phyloP scores from a whole-genome alignment of 2,888 invertebrate genomes.

The Agrotis clavis region DNA sequence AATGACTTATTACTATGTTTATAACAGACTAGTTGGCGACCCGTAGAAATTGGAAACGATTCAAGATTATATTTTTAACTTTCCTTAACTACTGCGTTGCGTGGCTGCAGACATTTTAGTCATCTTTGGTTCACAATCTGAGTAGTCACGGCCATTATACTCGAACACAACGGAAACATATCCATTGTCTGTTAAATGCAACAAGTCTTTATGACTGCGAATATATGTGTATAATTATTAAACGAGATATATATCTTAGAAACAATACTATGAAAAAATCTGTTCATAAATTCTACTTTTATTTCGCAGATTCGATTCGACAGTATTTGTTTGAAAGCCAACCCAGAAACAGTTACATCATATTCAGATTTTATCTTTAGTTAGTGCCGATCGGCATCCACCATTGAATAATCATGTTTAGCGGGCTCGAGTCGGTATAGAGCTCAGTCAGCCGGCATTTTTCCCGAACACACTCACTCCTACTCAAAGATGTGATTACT shows the following conservation, averaged over 20 bases:
- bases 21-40: conserved; percentile 49
- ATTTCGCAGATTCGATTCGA: no score
- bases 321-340: no score
- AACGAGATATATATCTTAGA: background rate
- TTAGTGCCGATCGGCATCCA: background rate
- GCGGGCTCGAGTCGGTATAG: no score
- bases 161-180: conserved; percentile 17
- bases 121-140: background rate
- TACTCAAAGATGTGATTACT: no score
- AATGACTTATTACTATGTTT: conserved; percentile 20
- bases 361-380: background rate
- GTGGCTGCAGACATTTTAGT: conserved; percentile 13
- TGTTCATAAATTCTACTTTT: background rate
- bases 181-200: conserved; percentile 27
- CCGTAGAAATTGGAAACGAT: conserved; percentile 43
- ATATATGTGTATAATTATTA: background rate
- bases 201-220: conserved; percentile 17
- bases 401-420: no score
- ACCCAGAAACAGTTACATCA: no score
- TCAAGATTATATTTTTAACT: conserved; percentile 58
- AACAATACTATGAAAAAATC: background rate
- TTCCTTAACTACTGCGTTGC: conserved; percentile 7
- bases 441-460: no score
- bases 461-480: no score
- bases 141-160: conserved; percentile 13